Base-by-base conservation (phyloP, 2,113 vertebrate genomes). In the Thunnus maccoyii region DNA sequence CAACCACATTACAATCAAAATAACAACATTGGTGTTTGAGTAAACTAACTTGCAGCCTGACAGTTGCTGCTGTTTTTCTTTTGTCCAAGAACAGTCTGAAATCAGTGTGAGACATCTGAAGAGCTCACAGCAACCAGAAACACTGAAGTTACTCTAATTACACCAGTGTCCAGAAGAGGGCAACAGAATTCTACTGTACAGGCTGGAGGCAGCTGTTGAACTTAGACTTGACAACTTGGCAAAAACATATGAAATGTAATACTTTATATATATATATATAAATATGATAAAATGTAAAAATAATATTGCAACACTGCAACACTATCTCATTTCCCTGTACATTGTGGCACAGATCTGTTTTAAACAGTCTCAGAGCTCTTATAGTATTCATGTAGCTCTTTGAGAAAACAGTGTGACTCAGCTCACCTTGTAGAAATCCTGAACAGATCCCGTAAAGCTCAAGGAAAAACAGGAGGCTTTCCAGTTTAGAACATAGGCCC, bases 381-480 rank as follows among this genome's bases (percentile, higher is more conserved):
- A 25, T 16, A 14, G 30, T 32, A 4, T 48, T 51, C 9, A 9
- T 63, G 0, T 7, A 16, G 9, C 36, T 17, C 3, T 30, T 30
- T 20, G 4, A 54, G 3, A 16, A 16, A n/a, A 20, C 3, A 13
- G 16, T 52, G n/a, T 32, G 17, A 36, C 13, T 75, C 13, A 1
- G 52, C 84, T 89, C 47, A 91, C 88, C 86, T 4, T 58, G 55
- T 57, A 44, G 1, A n/a, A 74, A 47, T 55, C 68, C 80, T 32
- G 73, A 4, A 48, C 70, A 72, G 61, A 79, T 74, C 46, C 55
- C 62, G 58, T 1, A 46, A 0, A 88, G 60, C n/a, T 72, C 27
- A 8, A 91, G 61, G 62, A 73, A 60, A 46, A 89, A 17, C 73
- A 91, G 63, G 15, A 86, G 17, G 1, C 17, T 30, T 71, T 46